phyloP scores from a whole-genome alignment of 2,113 vertebrate species.

The Microcebus murinus region DNA sequence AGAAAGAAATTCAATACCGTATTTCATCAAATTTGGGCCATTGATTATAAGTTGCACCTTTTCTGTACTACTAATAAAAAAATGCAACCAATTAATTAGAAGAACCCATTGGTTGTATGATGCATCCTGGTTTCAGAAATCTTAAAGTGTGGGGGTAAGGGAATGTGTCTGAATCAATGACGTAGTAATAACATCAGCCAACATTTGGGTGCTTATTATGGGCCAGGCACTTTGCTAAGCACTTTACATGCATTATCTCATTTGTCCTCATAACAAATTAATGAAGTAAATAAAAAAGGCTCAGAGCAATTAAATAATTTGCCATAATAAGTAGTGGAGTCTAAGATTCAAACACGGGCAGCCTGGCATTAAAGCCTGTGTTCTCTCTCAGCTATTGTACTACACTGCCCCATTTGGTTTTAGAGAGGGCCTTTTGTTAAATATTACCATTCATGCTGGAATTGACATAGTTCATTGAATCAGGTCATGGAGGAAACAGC shows the following conservation, averaged over 20 bases:
- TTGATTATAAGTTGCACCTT: not conserved
- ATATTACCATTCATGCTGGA: not conserved
- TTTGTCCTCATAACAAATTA: slow-evolving; percentile 1
- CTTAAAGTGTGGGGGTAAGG: not conserved
- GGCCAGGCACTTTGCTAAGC: not conserved
- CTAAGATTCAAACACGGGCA: not conserved
- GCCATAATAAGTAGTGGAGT: not conserved
- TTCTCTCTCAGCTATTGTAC: not conserved
- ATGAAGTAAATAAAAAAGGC: not conserved
- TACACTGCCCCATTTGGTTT: not conserved
- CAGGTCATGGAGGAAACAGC: not conserved
- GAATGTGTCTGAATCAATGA: not conserved
- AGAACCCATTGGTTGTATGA: not conserved
- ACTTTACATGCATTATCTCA: not conserved
- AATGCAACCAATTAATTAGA: not conserved
- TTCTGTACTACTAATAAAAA: not conserved
- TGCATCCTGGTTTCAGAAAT: not conserved
- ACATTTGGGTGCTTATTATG: not conserved
- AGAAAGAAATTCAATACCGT: not conserved
- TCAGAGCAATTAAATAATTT: slow-evolving; percentile 14
- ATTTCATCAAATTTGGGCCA: not conserved
- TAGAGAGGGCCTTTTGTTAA: not conserved
- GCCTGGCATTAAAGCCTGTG: not conserved
- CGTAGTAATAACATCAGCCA: not conserved
- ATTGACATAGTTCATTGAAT: not conserved